These are phyloP conservation scores for Brachionus calyciflorus DNA, from an alignment of 1,140 invertebrate genomes.

Conservation along the genomic window DNA sequence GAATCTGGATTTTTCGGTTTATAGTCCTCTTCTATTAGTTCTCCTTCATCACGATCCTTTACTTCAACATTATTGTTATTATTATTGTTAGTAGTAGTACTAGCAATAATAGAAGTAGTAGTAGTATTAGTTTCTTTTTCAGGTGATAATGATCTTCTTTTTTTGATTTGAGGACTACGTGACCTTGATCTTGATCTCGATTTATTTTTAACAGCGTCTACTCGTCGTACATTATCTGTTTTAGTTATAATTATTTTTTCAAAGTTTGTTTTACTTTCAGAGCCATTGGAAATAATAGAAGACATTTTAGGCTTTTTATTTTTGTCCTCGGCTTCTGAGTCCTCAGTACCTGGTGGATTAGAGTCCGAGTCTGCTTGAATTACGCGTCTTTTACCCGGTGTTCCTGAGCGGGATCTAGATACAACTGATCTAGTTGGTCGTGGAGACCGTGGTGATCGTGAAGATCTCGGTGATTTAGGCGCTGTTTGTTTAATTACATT, in stretches of 20 bases:
- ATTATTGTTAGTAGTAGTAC: too few relatives aligned
- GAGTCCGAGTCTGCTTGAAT: not conserved
- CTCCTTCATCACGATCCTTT: too few relatives aligned
- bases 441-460: too few relatives aligned
- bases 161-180: not conserved
- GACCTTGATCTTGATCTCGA: not conserved
- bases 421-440: not conserved
- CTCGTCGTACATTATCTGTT: conserved; percentile 1
- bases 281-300: not conserved
- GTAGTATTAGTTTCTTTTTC: too few relatives aligned
- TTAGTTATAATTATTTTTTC: conserved; percentile 25
- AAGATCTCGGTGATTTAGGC: too few relatives aligned
- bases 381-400: not conserved
- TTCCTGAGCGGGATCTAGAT: not conserved
- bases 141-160: not conserved
- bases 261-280: not conserved
- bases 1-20: not conserved
- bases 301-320: not conserved
- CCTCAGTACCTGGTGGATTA: not conserved
- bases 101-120: too few relatives aligned
- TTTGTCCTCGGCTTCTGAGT: not conserved
- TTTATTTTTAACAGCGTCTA: not conserved
- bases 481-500: not conserved
- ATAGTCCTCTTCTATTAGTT: too few relatives aligned
- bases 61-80: too few relatives aligned